Base-by-base conservation (phyloP, 2,888 invertebrate genomes). In the Melolontha melolontha region DNA sequence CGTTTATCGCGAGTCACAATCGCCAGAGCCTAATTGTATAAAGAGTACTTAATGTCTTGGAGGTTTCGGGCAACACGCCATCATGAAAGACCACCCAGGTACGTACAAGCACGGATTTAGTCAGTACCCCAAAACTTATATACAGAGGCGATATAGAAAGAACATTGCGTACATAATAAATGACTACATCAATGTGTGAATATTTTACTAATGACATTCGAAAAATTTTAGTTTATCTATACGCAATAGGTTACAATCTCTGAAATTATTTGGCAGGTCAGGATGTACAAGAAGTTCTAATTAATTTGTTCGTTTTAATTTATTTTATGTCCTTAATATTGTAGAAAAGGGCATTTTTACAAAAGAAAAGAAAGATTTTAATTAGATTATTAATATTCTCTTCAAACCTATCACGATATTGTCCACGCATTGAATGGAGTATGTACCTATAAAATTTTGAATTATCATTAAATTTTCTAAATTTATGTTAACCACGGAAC, bases 61-160 rank as follows among this genome's bases (percentile, higher is more conserved):
- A 67, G 62, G 64, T 50, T 62, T 54, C 8, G 54, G 34, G 49
- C 52, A 41, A 44, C 59, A 67, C 51, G 40, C 52, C 39, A 47
- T 57, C 42, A 57, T 59, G 40, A 66, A 47, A 65, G 72, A 72
- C 72, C 72, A 72, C 72, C 72, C 72, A 72, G 70, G 67, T 64
- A 65, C 52, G 54, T 54, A 57, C 63, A 55, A 40, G 42, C 63
- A 51, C 42, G 50, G 39, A 65, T 22, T 17, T 10, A 49, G 22
- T 11, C 49, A 17, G 17, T 49, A 49, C 22, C 22, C 17, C 22
- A 49, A 6, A 49, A 49, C 34, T 34, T 34, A 34, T 34, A 34
- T 34, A 34, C 10, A 34, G 34, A 34, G 7, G 11, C 14, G 57
- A 64, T 59, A 59, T 66, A 63, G 44, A 14, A 51, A 29, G 22